phyloP scores from a whole-genome alignment of 2,113 vertebrate species.

The Ciconia stormi region DNA sequence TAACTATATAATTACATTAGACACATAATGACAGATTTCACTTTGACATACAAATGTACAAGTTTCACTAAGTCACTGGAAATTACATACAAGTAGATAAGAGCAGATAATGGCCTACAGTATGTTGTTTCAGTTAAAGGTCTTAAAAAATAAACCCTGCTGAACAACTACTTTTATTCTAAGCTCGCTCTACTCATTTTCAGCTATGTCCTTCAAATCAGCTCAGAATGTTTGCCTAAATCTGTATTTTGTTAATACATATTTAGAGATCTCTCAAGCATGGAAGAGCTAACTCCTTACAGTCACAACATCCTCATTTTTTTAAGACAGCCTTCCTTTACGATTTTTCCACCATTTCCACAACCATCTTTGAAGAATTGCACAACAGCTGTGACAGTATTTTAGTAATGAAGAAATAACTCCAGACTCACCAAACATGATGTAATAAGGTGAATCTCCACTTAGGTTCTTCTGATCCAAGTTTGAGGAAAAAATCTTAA shows the following conservation, averaged over 20 bases:
- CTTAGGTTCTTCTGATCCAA: constrained; percentile 82
- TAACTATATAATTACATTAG: not conserved
- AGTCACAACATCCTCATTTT: not conserved
- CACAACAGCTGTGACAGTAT: not conserved
- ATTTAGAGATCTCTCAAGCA: not conserved
- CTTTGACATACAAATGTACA: not conserved
- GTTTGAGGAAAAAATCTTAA: constrained; percentile 84
- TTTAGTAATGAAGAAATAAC: not conserved
- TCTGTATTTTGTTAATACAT: not conserved
- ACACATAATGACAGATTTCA: not conserved
- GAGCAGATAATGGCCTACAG: not conserved
- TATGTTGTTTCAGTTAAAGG: not conserved
- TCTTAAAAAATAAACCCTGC: not conserved
- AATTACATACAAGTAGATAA: not conserved
- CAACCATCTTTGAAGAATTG: not conserved
- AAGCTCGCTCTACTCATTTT: not conserved
- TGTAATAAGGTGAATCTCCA: constrained; percentile 80
- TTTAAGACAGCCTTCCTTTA: not conserved
- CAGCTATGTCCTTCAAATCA: not conserved
- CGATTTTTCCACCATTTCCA: not conserved
- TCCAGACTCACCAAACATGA: constrained; percentile 86
- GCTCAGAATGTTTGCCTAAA: not conserved
- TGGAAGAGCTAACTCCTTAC: not conserved
- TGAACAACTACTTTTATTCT: not conserved
- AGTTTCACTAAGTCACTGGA: not conserved